Base-by-base conservation (phyloP, 2,888 invertebrate species). In the Eutolmus rufibarbis region DNA sequence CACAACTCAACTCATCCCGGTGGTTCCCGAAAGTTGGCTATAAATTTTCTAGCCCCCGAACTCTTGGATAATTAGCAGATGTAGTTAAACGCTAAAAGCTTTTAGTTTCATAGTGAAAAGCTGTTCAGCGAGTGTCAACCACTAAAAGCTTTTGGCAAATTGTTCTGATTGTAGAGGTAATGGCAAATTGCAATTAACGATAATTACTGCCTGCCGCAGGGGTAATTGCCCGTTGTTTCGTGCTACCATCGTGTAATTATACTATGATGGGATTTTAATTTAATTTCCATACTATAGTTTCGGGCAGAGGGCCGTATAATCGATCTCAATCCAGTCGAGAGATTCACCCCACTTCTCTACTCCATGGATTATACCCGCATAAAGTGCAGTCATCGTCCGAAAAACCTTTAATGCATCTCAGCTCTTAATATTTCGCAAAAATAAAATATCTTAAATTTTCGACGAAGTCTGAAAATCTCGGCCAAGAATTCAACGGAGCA, bases 251-350 rank as follows among this genome's bases (percentile, higher is more conserved):
- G 46, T 81, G 56, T 81, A 81, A 81, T 81, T 81, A 81, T 56
- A 81, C 81, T 56, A 56, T 31, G 56, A 81, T 81, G 81, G 81
- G 81, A 81, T 81, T 81, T 81, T 81, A 81, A 81, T 81, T 81
- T 81, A 81, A 81, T 81, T 81, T 81, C 81, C 51, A 81, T 81
- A 81, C 31, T 81, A 81, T 56, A 81, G 81, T 81, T 51, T n/a
- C 51, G 16, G 5, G 14, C 5, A 28, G 12, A 19, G 66, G 28
- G 66, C 56, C n/a, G 51, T 23, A 66, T 66, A 66, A 66, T 66
- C 23, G 66, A 66, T 66, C 66, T 66, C 66, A 66, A 28, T 66
- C 3, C 66, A 66, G 66, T 5, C 12, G 0, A 66, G 1, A 56
- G 19, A 56, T 56, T 56, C 12, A 19, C 19, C 57, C 2, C 7